Evolutionary conservation across 2,797 vertebrate species (phyloP), one percentile per base, ranked within the genome.

Genomic region (Acropternis orthonyx): DNA sequence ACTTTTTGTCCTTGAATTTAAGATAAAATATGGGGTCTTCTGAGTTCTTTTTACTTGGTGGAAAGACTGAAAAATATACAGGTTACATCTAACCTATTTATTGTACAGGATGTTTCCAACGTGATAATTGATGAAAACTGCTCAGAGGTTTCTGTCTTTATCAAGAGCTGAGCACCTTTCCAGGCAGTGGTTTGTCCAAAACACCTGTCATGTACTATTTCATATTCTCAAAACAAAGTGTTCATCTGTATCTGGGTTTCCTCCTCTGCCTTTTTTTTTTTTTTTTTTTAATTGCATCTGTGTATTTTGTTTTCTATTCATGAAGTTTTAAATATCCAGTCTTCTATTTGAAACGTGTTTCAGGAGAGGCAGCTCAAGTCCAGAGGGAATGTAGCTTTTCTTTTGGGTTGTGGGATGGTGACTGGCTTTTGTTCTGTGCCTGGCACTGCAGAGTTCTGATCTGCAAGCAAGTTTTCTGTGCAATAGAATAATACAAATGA

Each of bases 401-500:
- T 58, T 63, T 54, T 52, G 63, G 73, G 16, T n/a, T 51, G 5
- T 4, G 1, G 49, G 30, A n/a, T 59, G n/a, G 30, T 66, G 69
- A 7, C 44, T 69, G 34, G 12, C n/a, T 69, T 62, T 73, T 63
- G 12, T 73, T 63, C 77, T 79, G 30, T 72, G 66, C 69, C 51
- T 80, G 43, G 28, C 30, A n/a, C 58, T 21, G 75, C 44, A 51
- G 41, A 68, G 39, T 75, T 82, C 77, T 44, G 6, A 79, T 76
- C 67, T 5, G 1, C 49, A 54, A 63, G 72, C 20, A 55, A 36
- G 14, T 77, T 78, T 77, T 65, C 76, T 75, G 58, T 86, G 85
- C 73, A 71, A 16, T 13, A 69, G 82, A 68, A 63, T 72, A 41
- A 75, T 41, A 85, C 15, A 84, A 93, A 81, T 49, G 58, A 86